These are phyloP conservation scores for Himalopsyche anomala DNA, from an alignment of 2,888 invertebrate genomes.

Conservation along the genomic window DNA sequence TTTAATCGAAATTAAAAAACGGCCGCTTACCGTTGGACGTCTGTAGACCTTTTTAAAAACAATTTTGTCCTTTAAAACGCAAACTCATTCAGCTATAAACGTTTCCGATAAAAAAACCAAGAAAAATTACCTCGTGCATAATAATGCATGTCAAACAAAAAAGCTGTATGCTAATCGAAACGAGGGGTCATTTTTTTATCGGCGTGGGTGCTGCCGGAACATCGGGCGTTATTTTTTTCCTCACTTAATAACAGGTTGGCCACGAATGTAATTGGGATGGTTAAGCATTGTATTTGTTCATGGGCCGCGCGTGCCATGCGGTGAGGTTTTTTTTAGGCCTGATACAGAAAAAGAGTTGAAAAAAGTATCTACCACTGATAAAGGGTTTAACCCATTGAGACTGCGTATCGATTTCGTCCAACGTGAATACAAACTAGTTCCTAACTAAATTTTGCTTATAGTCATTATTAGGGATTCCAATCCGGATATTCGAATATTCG, in stretches of 20 bases:
- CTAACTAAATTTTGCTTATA: too few species aligned
- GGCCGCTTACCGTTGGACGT: too few species aligned
- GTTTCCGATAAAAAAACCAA: background rate
- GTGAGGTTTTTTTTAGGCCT: conserved; percentile 57
- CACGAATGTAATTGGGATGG: conserved; percentile 64
- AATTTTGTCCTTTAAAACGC: conserved; percentile 3
- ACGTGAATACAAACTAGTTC: too few species aligned
- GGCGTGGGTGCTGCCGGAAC: conserved; percentile 58
- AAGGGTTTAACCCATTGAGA: conserved; percentile 12
- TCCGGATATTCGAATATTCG: too few species aligned
- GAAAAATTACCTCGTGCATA: background rate
- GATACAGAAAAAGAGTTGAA: background rate
- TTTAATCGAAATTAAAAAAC: background rate
- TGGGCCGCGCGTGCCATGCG: conserved; percentile 64
- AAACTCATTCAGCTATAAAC: background rate
- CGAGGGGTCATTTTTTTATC: conserved; percentile 62
- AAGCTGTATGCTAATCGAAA: conserved; percentile 63
- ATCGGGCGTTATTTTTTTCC: background rate
- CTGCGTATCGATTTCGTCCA: background rate
- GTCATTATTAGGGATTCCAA: too few species aligned
- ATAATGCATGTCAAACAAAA: conserved; percentile 51
- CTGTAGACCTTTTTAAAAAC: background rate
- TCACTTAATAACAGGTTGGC: conserved; percentile 62
- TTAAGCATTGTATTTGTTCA: conserved; percentile 60
- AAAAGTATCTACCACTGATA: background rate